Base-by-base conservation (phyloP, 2,113 vertebrate genomes). In the Rhea americana region DNA sequence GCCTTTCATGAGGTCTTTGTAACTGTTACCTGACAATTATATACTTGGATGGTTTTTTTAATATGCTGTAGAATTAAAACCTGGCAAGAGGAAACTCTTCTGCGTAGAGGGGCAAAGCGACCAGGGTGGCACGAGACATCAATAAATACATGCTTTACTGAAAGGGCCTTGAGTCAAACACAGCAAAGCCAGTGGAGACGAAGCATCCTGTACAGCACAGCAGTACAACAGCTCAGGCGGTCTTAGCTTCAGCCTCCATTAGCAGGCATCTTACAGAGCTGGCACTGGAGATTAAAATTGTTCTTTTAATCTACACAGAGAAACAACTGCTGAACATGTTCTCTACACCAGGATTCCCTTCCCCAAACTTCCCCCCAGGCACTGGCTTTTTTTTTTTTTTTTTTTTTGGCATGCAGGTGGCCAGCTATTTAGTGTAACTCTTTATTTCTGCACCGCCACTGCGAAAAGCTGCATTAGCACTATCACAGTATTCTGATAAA, bases 131-230 rank as follows among this genome's bases (percentile, higher is more conserved):
- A 18, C 13, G 35, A 76, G 50, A 7, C 66, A 20, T 9, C 25
- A 37, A 37, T 35, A 25, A 61, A 66, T 28, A 6, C 10, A 1
- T 37, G 20, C 24, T 67, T 25, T 65, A 4, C 22, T 21, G 72
- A 77, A 37, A 3, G 13, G 83, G 24, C 14, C 6, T 24, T 9
- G 24, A 41, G 66, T 63, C n/a, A 63, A 53, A 43, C 6, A 3
- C 2, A 3, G 7, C 68, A 73, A 88, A 22, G 37, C 47, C 51
- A 59, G 35, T 25, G 71, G 39, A 71, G 68, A 47, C 5, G 37
- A 74, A 71, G 16, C 2, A 7, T 11, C 14, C 37, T 35, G 7
- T 43, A 68, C 26, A 68, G 11, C 13, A 3, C 0, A 0, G 10
- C 37, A 50, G 50, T 48, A 20, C 41, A 39, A 11, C 35, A 56